Conservation (phyloP, 2,797 vertebrate species). For the Anniella stebbinsi region DNA sequence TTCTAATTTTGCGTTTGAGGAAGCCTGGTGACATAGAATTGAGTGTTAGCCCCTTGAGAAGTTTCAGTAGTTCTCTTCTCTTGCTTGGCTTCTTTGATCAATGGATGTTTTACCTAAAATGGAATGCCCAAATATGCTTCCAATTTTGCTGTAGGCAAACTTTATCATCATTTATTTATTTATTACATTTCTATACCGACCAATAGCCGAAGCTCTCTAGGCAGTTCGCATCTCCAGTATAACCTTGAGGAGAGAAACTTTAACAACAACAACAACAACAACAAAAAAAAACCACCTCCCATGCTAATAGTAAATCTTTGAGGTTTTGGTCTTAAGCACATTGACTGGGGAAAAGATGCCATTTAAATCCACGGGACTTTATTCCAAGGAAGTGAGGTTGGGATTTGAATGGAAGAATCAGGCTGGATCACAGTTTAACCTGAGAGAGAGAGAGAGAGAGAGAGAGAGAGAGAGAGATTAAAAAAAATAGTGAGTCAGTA, state of each 20-base stretch:
- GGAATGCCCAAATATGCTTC: neutral
- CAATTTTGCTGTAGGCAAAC: neutral
- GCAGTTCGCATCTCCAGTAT: neutral
- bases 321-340: neutral
- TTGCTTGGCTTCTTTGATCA: neutral
- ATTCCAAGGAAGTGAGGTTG: neutral
- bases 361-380: neutral
- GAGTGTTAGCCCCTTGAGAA: neutral
- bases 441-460: neutral
- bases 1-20: neutral
- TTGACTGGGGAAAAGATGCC: neutral
- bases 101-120: neutral
- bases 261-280: no score
- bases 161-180: neutral
- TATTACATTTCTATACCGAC: no score
- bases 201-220: no score
- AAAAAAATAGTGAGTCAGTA: neutral
- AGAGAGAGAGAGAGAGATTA: neutral
- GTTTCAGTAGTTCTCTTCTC: neutral
- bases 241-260: neutral
- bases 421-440: neutral
- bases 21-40: neutral
- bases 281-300: neutral
- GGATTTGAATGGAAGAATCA: slow-evolving; percentile 4
- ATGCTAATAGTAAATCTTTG: neutral